These are phyloP conservation scores for Aphelinus certus DNA, from an alignment of 1,140 invertebrate genomes.

Conservation along the genomic window DNA sequence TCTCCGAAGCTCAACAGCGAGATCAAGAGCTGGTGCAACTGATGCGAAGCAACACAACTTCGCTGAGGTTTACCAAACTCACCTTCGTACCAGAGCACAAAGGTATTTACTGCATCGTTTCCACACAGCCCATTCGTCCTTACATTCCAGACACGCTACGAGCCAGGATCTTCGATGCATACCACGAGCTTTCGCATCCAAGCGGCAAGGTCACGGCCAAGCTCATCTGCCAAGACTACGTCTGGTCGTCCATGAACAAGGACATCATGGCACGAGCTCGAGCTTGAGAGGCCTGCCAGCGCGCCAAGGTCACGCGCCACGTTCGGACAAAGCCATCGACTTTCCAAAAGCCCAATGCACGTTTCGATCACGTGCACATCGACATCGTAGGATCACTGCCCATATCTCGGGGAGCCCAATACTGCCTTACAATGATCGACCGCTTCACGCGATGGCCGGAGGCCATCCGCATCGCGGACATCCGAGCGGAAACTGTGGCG, in stretches of 20 bases:
- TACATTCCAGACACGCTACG: conserved; percentile 19
- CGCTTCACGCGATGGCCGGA: too few species aligned
- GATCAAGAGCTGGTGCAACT: conserved; percentile 42
- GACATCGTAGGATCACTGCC: too few species aligned
- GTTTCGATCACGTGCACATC: too few species aligned
- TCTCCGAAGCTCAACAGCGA: not conserved
- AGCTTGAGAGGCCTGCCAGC: conserved; percentile 43
- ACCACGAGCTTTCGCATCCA: conserved; percentile 20
- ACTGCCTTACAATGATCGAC: too few species aligned
- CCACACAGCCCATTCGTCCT: conserved; percentile 4
- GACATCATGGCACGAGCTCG: conserved; percentile 35
- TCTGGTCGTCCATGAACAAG: conserved; percentile 41
- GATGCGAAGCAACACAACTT: conserved; percentile 55
- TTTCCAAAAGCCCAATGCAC: too few species aligned
- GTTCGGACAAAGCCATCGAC: too few species aligned
- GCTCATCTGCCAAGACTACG: conserved; percentile 18
- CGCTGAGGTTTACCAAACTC: too few species aligned
- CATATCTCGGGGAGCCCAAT: too few species aligned
- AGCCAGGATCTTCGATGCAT: conserved; percentile 20
- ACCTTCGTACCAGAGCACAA: too few species aligned
- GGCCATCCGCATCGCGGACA: too few species aligned
- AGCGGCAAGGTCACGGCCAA: conserved; percentile 24
- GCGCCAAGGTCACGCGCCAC: conserved; percentile 36
- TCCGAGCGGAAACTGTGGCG: too few species aligned
- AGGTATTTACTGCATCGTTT: too few species aligned